Base-by-base conservation (phyloP, 2,888 invertebrate genomes). In the Reticulitermes lucifugus region DNA sequence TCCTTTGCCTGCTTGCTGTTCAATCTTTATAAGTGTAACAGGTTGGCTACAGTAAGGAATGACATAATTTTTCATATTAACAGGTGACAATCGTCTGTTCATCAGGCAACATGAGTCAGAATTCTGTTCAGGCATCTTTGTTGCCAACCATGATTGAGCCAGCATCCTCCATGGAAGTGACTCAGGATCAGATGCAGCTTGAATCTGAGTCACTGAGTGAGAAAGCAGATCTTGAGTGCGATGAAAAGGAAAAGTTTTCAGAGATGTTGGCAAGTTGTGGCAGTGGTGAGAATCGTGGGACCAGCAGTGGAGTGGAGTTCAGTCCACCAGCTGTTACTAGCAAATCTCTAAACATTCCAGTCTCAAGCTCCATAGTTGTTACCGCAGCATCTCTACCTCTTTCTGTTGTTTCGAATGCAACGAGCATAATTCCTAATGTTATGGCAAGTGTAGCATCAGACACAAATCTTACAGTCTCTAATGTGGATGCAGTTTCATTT, bases 141-240 rank as follows among this genome's bases (percentile, higher is more conserved):
- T n/a, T 83, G 25, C 85, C 70, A 25, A 46, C 71, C 22, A 60
- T 25, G 7, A 65, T 79, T 59, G 65, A 59, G 35, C 7, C 83
- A 73, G 59, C 84, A 7, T 83, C 83, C 18, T 59, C 85, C n/a
- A 79, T 85, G 71, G 85, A 85, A 18, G 81, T 14, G 22, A 81
- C 81, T 41, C 81, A 81, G n/a, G 87, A 87, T 35, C 81, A 79
- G 60, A 83, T 84, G 18, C 83, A 85, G 41, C 71, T 84, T 6
- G 87, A 87, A 79, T 79, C 86, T 35, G 86, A 86, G 84, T 86
- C 81, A 29, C 85, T 85, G 87, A 88, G 85, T 79, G 95, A 95
- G 89, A 95, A 95, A 88, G 95, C 95, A 0, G 95, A 95, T 89
- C 90, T 95, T 55, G 95, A 95, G 89, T 93, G 93, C 80, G 94